phyloP scores from a whole-genome alignment of 1,140 invertebrate species.

The Geopemphigus sp. region DNA sequence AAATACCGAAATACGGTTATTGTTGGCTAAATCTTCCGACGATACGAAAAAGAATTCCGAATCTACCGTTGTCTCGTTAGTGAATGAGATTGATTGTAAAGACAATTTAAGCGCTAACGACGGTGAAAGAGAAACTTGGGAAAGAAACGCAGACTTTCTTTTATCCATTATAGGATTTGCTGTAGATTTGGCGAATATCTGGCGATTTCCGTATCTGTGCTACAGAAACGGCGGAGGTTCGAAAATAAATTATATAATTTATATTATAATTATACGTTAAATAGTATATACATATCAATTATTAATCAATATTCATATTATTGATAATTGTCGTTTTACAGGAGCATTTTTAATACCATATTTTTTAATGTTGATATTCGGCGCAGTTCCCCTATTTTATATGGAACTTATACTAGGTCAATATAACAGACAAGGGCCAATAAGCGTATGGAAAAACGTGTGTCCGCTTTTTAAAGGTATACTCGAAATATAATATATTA shows the following conservation, averaged over 20 bases:
- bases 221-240: constrained; percentile 78
- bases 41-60: not conserved
- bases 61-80: not conserved
- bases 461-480: constrained; percentile 91
- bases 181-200: constrained; percentile 89
- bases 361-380: constrained; percentile 70
- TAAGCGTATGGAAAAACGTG: constrained; percentile 73
- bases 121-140: constrained; percentile 64
- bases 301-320: not conserved
- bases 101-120: constrained; percentile 28
- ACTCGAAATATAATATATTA: not conserved
- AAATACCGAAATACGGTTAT: constrained; percentile 30
- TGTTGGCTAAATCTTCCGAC: not conserved
- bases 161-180: constrained; percentile 90
- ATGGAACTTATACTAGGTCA: constrained; percentile 82
- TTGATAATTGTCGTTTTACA: constrained; percentile 55
- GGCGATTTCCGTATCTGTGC: constrained; percentile 80
- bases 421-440: constrained; percentile 75
- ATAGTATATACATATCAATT: not conserved
- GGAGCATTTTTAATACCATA: constrained; percentile 71
- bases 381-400: constrained; percentile 81
- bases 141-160: constrained; percentile 86
- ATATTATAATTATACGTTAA: too few species aligned
- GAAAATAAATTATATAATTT: constrained; percentile 54
- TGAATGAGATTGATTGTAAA: not conserved